Evolutionary conservation across 2,888 invertebrate species (phyloP).

Genomic region (Apamea sordens): DNA sequence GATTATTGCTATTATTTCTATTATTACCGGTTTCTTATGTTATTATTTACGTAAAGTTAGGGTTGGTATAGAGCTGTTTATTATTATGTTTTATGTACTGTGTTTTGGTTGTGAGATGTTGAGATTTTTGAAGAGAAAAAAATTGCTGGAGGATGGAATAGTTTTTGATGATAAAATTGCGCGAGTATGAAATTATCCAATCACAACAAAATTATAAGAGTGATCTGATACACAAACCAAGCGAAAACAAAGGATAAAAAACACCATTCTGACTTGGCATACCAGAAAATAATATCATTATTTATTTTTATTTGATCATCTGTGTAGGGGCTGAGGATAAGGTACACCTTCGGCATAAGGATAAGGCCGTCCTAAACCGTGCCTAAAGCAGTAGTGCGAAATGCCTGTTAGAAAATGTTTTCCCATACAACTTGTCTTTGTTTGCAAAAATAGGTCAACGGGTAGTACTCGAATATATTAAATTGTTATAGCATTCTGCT

Average conservation of each 20-base stretch:
- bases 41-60: conserved; percentile 59
- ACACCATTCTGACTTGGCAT: too few species aligned
- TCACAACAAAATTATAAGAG: neutral
- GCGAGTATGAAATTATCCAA: neutral
- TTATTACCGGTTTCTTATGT: conserved; percentile 72
- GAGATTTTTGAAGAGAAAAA: conserved; percentile 16
- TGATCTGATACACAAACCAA: neutral
- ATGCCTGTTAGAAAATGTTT: neutral
- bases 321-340: neutral
- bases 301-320: neutral
- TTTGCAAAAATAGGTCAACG: conserved; percentile 30
- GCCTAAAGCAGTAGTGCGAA: neutral
- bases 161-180: neutral
- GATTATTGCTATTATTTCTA: conserved; percentile 81
- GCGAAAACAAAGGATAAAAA: neutral
- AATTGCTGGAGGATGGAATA: neutral
- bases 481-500: neutral
- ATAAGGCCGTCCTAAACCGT: neutral
- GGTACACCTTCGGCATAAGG: neutral
- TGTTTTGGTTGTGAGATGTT: conserved; percentile 27
- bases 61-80: conserved; percentile 46
- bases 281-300: neutral
- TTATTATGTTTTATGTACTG: conserved; percentile 54
- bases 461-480: neutral
- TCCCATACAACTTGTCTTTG: neutral